A percentile compares a stretch with the other conserved stretches of the same genome.
Evolutionary conservation across 2,797 vertebrate species (phyloP).

Genomic region (Leucoraja ocellata): DNA sequence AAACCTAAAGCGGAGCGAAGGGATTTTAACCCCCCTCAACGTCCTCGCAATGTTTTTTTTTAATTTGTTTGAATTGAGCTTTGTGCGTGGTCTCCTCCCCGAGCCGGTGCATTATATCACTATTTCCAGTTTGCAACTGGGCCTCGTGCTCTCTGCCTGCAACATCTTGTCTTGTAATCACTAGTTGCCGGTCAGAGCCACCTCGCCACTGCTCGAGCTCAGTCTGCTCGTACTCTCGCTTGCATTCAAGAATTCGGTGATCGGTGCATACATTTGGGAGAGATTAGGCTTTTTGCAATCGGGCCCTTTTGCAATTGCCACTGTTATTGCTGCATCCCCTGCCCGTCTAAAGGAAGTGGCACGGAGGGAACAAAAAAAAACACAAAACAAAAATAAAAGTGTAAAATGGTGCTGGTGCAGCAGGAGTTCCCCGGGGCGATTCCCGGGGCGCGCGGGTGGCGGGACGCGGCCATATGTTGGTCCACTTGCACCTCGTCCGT

Average conservation of each 20-base stretch:
- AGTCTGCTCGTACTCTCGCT: neutral
- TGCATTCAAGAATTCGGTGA: neutral
- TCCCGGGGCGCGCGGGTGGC: neutral
- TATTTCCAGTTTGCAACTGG: neutral
- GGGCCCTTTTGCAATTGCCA: neutral
- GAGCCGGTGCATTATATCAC: neutral
- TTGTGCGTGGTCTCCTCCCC: neutral
- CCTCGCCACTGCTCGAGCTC: neutral
- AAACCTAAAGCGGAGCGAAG: neutral
- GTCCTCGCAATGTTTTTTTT: neutral
- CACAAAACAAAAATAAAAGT: no score
- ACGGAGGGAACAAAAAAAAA: no score
- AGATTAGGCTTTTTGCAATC: neutral
- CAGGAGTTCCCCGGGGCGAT: no score
- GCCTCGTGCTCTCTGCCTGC: neutral
- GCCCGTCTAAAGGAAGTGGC: neutral
- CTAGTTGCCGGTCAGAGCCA: neutral
- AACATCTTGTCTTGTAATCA: neutral
- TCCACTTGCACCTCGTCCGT: no score
- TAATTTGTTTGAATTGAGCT: constrained; percentile 24
- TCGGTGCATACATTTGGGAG: neutral
- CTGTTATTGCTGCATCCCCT: neutral
- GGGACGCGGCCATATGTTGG: no score
- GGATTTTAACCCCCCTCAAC: neutral
- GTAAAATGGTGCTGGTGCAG: neutral